Percentiles rank a stretch among this genome's conserved stretches.
Conservation (phyloP, 2,888 invertebrate species). For the Eupithecia insigniata region DNA sequence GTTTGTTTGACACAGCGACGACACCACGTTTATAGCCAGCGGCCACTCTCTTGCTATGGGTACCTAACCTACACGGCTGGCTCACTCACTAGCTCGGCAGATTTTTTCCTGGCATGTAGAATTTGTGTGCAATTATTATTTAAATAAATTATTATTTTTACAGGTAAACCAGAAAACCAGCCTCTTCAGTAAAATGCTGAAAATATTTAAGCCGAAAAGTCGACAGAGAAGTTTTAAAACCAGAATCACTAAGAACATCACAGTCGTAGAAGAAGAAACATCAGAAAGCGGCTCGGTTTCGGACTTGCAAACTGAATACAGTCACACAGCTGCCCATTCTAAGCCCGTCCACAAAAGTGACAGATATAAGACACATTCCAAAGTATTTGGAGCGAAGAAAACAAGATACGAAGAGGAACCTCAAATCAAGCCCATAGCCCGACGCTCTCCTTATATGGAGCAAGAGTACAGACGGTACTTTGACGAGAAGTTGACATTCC, state of each 20-base stretch:
- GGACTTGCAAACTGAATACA: slow-evolving; percentile 66
- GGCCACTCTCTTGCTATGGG: background rate
- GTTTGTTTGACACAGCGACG: no score
- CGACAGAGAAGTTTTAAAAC: slow-evolving; percentile 35
- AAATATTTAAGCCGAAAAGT: slow-evolving; percentile 59
- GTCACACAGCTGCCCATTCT: slow-evolving; percentile 49
- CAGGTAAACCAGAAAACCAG: slow-evolving; percentile 52
- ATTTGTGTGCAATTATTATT: background rate
- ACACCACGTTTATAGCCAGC: background rate
- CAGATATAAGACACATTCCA: slow-evolving; percentile 49
- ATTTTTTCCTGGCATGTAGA: background rate
- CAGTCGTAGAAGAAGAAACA: slow-evolving; percentile 10
- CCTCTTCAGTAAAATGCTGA: slow-evolving; percentile 65
- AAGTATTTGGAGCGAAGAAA: slow-evolving; percentile 45
- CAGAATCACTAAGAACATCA: slow-evolving; percentile 23
- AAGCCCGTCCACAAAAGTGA: slow-evolving; percentile 22
- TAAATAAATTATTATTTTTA: slow-evolving; percentile 16
- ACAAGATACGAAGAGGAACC: slow-evolving; percentile 43
- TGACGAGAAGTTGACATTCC: slow-evolving; percentile 62
- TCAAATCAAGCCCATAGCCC: slow-evolving; percentile 39
- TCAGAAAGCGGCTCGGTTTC: slow-evolving; percentile 54
- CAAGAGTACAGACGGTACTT: slow-evolving; percentile 68
- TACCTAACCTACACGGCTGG: background rate
- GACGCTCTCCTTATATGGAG: slow-evolving; percentile 61
- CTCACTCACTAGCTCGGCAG: background rate